Evolutionary conservation across 2,797 vertebrate species (phyloP).

Genomic region (Rallus crepitans): DNA sequence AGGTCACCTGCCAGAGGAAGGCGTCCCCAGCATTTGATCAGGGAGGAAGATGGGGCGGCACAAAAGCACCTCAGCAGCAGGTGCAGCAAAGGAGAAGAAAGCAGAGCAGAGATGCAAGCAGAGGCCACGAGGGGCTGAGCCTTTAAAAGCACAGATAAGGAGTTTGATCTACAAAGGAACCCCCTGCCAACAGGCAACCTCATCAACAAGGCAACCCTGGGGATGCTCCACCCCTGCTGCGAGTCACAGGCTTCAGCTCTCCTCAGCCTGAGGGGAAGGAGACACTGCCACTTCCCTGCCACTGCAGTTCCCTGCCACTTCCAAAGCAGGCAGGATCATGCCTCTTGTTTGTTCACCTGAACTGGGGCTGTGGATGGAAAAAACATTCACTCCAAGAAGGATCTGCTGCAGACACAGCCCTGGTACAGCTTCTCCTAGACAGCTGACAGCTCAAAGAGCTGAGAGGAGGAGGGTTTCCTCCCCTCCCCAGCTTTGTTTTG

Average conservation of each 20-base stretch:
- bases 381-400: background rate
- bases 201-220: conserved; percentile 60
- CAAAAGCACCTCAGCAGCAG: conserved; percentile 38
- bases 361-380: background rate
- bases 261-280: background rate
- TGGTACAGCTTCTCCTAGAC: background rate
- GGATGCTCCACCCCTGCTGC: conserved; percentile 51
- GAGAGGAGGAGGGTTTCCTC: background rate
- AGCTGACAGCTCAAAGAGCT: background rate
- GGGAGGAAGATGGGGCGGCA: conserved; percentile 36
- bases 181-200: conserved; percentile 34
- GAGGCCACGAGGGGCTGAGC: conserved; percentile 60
- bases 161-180: conserved; percentile 69
- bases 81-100: conserved; percentile 53
- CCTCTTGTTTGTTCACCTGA: background rate
- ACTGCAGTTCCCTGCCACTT: background rate
- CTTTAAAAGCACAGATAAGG: conserved; percentile 62
- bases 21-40: conserved; percentile 39
- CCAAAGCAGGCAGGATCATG: background rate
- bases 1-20: conserved; percentile 48
- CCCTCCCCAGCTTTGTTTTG: background rate
- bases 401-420: background rate
- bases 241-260: conserved; percentile 8
- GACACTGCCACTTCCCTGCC: background rate
- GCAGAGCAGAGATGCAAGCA: conserved; percentile 61